Base-by-base conservation (phyloP, 2,888 invertebrate genomes). In the Hirtodrosophila trivittata region DNA sequence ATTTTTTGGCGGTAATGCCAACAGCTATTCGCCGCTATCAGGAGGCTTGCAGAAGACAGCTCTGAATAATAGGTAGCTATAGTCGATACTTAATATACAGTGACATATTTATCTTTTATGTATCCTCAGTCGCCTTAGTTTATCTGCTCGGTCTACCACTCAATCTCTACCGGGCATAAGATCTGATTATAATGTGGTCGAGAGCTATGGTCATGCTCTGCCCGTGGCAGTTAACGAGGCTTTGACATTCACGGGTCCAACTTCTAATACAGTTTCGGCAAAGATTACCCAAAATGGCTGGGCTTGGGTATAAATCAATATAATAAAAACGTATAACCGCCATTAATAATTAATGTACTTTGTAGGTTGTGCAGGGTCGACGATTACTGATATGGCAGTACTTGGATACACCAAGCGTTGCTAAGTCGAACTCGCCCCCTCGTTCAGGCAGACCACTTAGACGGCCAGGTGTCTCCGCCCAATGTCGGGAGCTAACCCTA, bases 141-240 rank as follows among this genome's bases (percentile, higher is more conserved):
- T 93, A 0, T 93, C 94, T 0, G 93, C 93, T 16, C 92, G 93
- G 62, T 93, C 94, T 0, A 93, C 92, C 0, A 93, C 92, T 59
- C 94, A 94, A 77, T 93, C 94, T 0, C 93, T 95, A 12, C 95
- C 96, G 90, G 92, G 96, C 5, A 93, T 97, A 37, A 95, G 95
- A 78, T 95, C 96, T 0, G 93, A 94, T 14, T 92, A 92, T 73
- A 95, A 95, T 87, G 92, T 93, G 10, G 93, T 97, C 0, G 96
- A 97, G 89, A 94, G 93, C 51, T 97, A 94, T 91, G 97, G 97
- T 0, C 92, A 94, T 21, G 93, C 96, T 1, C 89, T 97, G 38
- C 97, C 97, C 25, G 97, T 97, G 1, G 92, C 96, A 57, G 96
- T 98, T 1, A 97, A 96, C 14, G 97, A 97, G 91, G 96, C 96